A percentile compares a stretch with the other conserved stretches of the same genome.
Evolutionary conservation across 2,113 vertebrate genomes (phyloP).

Genomic region (Heterochromis multidens): DNA sequence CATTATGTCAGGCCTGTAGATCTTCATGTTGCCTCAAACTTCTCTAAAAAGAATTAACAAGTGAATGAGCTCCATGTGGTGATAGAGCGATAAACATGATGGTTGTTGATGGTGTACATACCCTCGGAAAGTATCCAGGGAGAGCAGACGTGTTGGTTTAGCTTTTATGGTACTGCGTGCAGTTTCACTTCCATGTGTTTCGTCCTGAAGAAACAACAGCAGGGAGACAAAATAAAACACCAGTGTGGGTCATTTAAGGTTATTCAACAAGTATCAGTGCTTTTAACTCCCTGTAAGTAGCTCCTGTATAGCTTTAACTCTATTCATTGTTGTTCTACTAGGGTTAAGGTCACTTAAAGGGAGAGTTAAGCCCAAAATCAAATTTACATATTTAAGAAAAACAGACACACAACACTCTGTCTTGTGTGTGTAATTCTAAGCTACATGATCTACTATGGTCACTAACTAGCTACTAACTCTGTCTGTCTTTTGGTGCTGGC

Average conservation of each 20-base stretch:
- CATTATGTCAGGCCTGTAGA: conserved; percentile 60
- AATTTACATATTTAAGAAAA: not conserved
- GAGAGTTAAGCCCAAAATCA: not conserved
- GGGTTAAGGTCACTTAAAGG: not conserved
- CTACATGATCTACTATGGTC: not conserved
- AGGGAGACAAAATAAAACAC: not conserved
- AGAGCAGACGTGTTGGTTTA: conserved; percentile 62
- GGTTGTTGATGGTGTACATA: conserved; percentile 55
- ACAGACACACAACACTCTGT: not conserved
- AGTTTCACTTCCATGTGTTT: not conserved
- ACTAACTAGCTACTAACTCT: not conserved
- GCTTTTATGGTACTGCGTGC: conserved; percentile 7
- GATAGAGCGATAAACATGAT: conserved; percentile 24
- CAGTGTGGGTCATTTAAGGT: not conserved
- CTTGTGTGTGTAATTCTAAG: no score
- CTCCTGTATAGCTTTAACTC: no score
- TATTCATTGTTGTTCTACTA: not conserved
- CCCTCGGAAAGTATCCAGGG: conserved; percentile 73
- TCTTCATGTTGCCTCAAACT: conserved; percentile 45
- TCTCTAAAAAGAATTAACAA: conserved; percentile 44
- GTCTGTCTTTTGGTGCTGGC: not conserved
- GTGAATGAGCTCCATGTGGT: conserved; percentile 42
- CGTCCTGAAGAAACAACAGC: conserved; percentile 12
- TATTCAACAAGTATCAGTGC: not conserved
- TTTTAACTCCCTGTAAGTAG: not conserved